Percentiles rank a stretch among this genome's conserved stretches.
phyloP scores from a whole-genome alignment of 2,888 invertebrate genomes.

The Nasonovia ribisnigri region DNA sequence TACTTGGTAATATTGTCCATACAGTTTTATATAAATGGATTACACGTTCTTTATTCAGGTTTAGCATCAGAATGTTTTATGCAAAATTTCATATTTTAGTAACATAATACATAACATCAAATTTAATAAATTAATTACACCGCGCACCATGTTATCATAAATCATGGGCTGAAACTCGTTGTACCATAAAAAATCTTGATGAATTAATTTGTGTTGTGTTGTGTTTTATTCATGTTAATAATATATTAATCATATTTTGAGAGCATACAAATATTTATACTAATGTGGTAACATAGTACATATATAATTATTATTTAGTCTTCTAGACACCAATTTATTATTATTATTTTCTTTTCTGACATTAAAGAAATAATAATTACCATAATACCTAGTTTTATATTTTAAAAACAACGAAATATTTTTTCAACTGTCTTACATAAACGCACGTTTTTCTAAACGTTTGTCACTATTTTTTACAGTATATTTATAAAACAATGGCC shows the following conservation, averaged over 20 bases:
- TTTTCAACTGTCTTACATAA: neutral
- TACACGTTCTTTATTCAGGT: neutral
- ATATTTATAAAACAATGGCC: neutral
- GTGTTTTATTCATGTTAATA: neutral
- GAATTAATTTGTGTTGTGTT: constrained; percentile 10
- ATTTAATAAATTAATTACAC: constrained; percentile 26
- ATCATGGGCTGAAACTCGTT: neutral
- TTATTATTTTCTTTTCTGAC: neutral
- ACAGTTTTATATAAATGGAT: neutral
- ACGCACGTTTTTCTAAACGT: neutral
- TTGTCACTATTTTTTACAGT: neutral
- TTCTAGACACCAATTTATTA: neutral
- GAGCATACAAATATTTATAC: neutral
- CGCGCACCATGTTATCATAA: neutral
- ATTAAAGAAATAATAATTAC: too few species aligned
- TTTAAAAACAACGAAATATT: neutral
- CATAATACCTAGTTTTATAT: neutral
- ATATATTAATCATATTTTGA: neutral
- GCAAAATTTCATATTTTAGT: neutral
- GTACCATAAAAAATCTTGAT: constrained; percentile 14
- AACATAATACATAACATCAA: neutral
- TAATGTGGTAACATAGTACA: neutral
- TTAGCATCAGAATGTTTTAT: neutral
- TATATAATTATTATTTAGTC: neutral
- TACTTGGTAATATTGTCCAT: neutral